Base-by-base conservation (phyloP, 2,113 vertebrate genomes). In the Origma solitaria region DNA sequence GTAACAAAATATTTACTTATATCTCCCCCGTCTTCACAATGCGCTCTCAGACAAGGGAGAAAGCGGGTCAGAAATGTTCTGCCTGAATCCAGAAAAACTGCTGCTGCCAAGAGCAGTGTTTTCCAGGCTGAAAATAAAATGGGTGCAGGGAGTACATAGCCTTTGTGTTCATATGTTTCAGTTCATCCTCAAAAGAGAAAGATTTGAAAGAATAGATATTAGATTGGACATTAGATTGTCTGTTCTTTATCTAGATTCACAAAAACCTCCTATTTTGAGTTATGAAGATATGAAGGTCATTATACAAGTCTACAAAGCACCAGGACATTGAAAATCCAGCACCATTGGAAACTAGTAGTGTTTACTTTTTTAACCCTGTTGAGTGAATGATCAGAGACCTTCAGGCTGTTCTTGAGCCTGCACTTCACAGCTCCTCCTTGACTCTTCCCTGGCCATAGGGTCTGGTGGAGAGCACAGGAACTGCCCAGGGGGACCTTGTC, bases 81-180 rank as follows among this genome's bases (percentile, higher is more conserved):
- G 1, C 28, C 33, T 64, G 45, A 68, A 58, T 75, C 21, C 35
- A 64, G 38, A 82, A 87, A 89, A 79, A 20, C 2, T 33, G 10
- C 11, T 40, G 19, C 12, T 30, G 3, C 15, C 28, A 60, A 70
- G 10, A 49, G 5, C 15, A 45, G 7, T 54, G 45, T 1, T 88
- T 73, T 84, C 16, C 56, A 75, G 13, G 13, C 31, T 56, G 62
- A 13, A 80, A 82, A 51, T 42, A 77, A 86, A 70, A 8, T 25
- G 47, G 11, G 9, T 7, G 4, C 2, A 62, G 5, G 9, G 9
- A 2, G 1, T 18, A 22, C 9, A 15, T 3, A 62, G 6, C 10
- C 7, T 77, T 77, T 13, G 1, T 37, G 13, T 57, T 66, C 6
- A 2, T 54, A 23, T 69, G 11, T 79, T 90, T 85, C 37, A 45